Base-by-base conservation (phyloP, 2,797 vertebrate genomes). In the Morus bassanus region DNA sequence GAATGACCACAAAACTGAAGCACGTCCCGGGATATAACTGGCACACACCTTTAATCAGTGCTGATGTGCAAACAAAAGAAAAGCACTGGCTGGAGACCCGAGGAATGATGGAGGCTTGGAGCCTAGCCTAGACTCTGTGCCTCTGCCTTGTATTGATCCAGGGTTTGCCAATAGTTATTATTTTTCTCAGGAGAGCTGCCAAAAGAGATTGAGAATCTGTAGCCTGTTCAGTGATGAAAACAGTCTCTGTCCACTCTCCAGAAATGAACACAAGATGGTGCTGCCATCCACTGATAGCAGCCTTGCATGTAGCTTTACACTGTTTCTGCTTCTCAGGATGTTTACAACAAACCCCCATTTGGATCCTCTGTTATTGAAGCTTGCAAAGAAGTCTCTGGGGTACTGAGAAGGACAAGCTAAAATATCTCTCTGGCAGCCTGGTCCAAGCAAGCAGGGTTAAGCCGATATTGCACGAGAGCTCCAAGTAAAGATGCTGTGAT, bases 261-360 rank as follows among this genome's bases (percentile, higher is more conserved):
- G 74, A 45, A 93, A 5, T 48, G 88, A 95, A 95, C 91, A 91
- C 93, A 92, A 95, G 93, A 60, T 95, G 93, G 92, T 97, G 93
- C 96, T 97, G 91, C 90, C 70, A 91, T 54, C 83, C 93, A 88
- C 53, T 1, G 25, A 7, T 9, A 79, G 39, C 43, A 63, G 87
- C 46, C 41, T 87, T 48, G 9, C 8, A 1, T 3, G 14, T 7
- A 74, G 25, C 45, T 60, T 82, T 41, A 33, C 14, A 5, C 30
- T 17, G 5, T 50, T 74, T 48, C 24, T 73, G 2, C 33, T 82
- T 35, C n/a, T 68, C 24, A 25, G 7, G 11, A 5, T 41, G 22
- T 50, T 89, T 69, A 45, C 89, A 93, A 68, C 17, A 46, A 63
- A 7, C 13, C 27, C 53, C 7, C 27, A 39, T 53, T 72, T 18